Evolutionary conservation across 2,888 invertebrate species (phyloP), one percentile per base, ranked within the genome.

Genomic region (Clepsis dumicolana): DNA sequence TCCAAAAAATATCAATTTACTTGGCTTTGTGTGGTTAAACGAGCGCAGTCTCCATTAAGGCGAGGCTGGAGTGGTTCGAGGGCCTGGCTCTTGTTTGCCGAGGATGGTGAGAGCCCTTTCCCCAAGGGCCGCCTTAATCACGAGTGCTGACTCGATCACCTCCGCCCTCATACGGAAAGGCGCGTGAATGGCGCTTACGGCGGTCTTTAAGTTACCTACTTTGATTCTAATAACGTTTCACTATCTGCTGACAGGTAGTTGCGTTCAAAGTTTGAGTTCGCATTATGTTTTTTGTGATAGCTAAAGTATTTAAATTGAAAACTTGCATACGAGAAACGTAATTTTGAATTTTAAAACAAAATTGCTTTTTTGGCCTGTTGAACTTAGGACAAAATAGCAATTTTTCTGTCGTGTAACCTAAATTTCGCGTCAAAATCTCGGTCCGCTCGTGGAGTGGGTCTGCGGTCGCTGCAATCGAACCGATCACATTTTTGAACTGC

Each of bases 121-220:
- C 78, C 81, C 75, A 74, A 90, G 91, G 77, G 85, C 79, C 80
- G 83, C 87, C 89, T 86, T 92, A 92, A 91, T 91, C 89, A 88
- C 80, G 73, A 92, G 91, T 87, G 89, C 85, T 84, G 84, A 82
- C 85, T 86, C 82, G 82, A 87, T 84, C 62, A 57, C 67, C 62
- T 50, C 50, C 38, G 56, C 44, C 67, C 27, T 29, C 27, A 16
- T 8, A 29, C 10, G 27, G 14, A n/a, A 24, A 5, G 25, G 14
- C n/a, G n/a, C 53, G 27, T 53, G 16, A 53, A n/a, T 16, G 27
- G 10, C 27, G 25, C 27, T 16, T 53, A 53, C 53, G n/a, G n/a
- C 16, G 1, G 16, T 16, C 5, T 53, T 8, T 27, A 27, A 48
- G 21, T 21, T 12, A 21, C n/a, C 12, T 48, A 14, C n/a, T n/a